These are phyloP conservation scores for Clarias magur DNA, from an alignment of 2,113 vertebrate species.

Conservation along the genomic window DNA sequence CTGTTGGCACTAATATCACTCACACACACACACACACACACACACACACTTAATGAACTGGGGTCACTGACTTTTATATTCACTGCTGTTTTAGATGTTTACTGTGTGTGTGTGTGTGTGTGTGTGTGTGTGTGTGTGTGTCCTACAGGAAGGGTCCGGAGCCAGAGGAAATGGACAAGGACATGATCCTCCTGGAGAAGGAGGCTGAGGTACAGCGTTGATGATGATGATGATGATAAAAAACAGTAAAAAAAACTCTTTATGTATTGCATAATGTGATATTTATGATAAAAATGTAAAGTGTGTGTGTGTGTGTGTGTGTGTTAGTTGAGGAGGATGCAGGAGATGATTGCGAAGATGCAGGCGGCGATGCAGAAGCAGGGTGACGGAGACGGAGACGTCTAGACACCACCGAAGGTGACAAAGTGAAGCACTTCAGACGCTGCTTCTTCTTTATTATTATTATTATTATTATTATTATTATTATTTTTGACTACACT, in stretches of 20 bases:
- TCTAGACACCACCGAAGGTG: slow-evolving; percentile 55
- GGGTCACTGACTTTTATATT: not conserved
- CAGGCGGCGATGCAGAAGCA: slow-evolving; percentile 96
- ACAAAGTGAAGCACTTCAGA: not conserved
- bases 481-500: too few relatives aligned
- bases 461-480: too few relatives aligned
- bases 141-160: slow-evolving; percentile 82
- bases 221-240: not conserved
- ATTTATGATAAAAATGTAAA: too few relatives aligned
- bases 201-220: slow-evolving; percentile 86
- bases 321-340: slow-evolving; percentile 91
- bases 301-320: slow-evolving; percentile 19
- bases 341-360: slow-evolving; percentile 98
- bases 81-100: too few relatives aligned
- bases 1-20: slow-evolving; percentile 14
- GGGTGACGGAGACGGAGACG: slow-evolving; percentile 76
- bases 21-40: not conserved
- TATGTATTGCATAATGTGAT: too few relatives aligned
- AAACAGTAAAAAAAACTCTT: not conserved
- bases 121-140: slow-evolving; percentile 15
- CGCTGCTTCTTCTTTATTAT: too few relatives aligned
- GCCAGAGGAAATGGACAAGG: slow-evolving; percentile 93
- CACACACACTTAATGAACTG: not conserved
- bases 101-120: not conserved
- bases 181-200: slow-evolving; percentile 96